These are phyloP conservation scores for Endotricha flammealis DNA, from an alignment of 2,888 invertebrate genomes.

Conservation along the genomic window DNA sequence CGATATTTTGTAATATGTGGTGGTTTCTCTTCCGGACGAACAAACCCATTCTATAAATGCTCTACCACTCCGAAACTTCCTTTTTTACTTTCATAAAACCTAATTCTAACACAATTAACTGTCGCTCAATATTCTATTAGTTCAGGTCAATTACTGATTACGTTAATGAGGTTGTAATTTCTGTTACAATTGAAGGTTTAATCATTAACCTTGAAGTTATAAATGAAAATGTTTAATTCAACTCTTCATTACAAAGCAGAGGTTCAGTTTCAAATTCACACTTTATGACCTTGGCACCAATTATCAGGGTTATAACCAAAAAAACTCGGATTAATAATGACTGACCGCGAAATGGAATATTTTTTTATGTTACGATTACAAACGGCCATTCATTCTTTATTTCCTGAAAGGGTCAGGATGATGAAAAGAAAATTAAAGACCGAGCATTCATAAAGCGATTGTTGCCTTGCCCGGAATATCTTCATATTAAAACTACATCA, in stretches of 20 bases:
- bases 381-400: conserved; percentile 35
- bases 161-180: too few species aligned
- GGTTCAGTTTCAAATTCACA: conserved; percentile 1
- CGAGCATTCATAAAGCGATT: conserved; percentile 41
- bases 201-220: not conserved
- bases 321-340: conserved; percentile 33
- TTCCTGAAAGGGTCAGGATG: conserved; percentile 37
- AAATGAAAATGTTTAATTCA: not conserved
- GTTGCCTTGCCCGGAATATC: conserved; percentile 30
- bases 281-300: not conserved
- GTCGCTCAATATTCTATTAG: too few species aligned
- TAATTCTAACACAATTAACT: too few species aligned
- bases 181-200: not conserved
- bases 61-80: too few species aligned
- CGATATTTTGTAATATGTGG: too few species aligned
- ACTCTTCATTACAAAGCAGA: too few species aligned
- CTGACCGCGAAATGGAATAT: conserved; percentile 32
- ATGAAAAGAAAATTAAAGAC: conserved; percentile 49
- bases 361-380: conserved; percentile 27
- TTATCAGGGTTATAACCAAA: conserved; percentile 1
- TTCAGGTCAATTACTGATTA: too few species aligned
- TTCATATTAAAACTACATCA: conserved; percentile 40
- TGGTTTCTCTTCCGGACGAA: too few species aligned
- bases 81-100: too few species aligned
- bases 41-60: too few species aligned